Percentiles rank a stretch among this genome's conserved stretches.
Conservation (phyloP, 2,113 vertebrate species). For the Tupaia tana region DNA sequence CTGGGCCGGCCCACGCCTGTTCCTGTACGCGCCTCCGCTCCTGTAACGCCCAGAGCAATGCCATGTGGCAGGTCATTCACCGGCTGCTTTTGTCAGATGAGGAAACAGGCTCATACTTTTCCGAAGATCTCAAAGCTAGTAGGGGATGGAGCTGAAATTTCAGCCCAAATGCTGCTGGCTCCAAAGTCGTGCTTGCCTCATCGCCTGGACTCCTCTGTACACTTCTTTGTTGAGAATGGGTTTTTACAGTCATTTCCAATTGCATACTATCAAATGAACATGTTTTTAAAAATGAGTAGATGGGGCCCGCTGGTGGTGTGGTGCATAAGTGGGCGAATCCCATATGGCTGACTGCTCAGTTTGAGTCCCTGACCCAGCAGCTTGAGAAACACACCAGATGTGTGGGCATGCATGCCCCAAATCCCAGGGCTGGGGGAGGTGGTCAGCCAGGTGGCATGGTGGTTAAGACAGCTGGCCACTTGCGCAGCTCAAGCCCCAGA, state of each 20-base stretch:
- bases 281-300: background rate
- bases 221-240: background rate
- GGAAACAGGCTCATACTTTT: background rate
- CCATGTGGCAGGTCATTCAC: fast-evolving
- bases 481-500: too few species aligned
- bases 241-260: background rate
- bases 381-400: too few species aligned
- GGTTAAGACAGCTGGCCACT: too few species aligned
- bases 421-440: too few species aligned
- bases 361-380: too few species aligned
- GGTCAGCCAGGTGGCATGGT: too few species aligned
- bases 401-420: too few species aligned
- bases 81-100: background rate
- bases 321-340: too few species aligned
- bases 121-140: background rate
- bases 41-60: background rate
- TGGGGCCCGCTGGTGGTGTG: background rate
- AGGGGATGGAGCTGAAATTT: background rate
- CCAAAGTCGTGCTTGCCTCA: background rate
- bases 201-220: background rate
- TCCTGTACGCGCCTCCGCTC: fast-evolving
- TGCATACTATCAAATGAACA: background rate
- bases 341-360: too few species aligned
- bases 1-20: fast-evolving
- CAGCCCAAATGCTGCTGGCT: background rate